Base-by-base conservation (phyloP, 1,140 invertebrate genomes). In the Drosophila mauritiana region DNA sequence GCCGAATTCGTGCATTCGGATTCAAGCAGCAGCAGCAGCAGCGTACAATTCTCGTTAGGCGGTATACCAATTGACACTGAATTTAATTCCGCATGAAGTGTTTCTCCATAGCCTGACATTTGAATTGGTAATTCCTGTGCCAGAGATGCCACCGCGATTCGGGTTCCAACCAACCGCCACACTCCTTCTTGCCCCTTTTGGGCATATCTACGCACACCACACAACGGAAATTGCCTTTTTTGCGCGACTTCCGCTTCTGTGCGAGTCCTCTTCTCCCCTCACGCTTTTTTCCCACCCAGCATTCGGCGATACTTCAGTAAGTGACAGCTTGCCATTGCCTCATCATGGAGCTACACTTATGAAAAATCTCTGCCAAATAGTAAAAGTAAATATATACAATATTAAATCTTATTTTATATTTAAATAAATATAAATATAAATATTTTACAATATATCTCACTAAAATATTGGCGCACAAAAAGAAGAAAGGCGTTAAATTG, bases 171-270 rank as follows among this genome's bases (percentile, higher is more conserved):
- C 17, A 13, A 13, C 6, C 7, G 31, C 40, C 5, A 31, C 10
- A 12, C 25, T 25, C 11, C 20, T n/a, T 27, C 12, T 17, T 25
- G 22, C 43, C 42, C 55, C 25, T 49, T 36, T 40, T 39, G 13
- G 27, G 11, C 40, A 63, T 49, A 15, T 45, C 20, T 48, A 12
- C 42, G 67, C 70, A 82, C 61, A 69, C 83, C 82, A 36, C 62
- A 59, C 65, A 88, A 62, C 83, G 83, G 83, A 86, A 88, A 86
- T 86, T 86, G 79, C 75, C 83, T 86, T 86, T 86, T 86, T 86
- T 83, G 79, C 79, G 70, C 75, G 55, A 55, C 83, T 86, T 86
- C 83, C 80, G 63, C 48, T 49, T 57, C 53, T 64, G 43, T 49
- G 54, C 54, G 34, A 57, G 13, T 22, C 56, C 37, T 54, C 25